A percentile compares a stretch with the other conserved stretches of the same genome.
phyloP scores from a whole-genome alignment of 2,113 vertebrate species.

The Semicossyphus pulcher region DNA sequence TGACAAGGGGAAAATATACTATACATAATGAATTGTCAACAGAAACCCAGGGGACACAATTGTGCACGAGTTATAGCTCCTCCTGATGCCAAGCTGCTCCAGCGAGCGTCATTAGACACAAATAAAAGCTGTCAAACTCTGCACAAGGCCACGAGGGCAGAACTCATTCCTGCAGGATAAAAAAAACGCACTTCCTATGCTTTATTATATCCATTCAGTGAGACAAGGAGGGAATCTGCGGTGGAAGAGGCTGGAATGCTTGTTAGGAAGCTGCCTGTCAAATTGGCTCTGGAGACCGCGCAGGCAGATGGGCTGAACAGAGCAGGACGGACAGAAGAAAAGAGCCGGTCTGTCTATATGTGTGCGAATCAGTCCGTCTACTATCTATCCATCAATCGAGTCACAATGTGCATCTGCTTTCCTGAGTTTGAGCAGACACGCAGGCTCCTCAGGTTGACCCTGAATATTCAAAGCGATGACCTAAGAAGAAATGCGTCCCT shows the following conservation, averaged over 20 bases:
- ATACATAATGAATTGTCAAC: constrained; percentile 51
- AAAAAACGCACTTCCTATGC: constrained; percentile 49
- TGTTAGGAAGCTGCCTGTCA: constrained; percentile 75
- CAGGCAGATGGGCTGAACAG: constrained; percentile 68
- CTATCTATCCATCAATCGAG: constrained; percentile 29
- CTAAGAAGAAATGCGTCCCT: constrained; percentile 50
- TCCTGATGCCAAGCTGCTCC: constrained; percentile 54
- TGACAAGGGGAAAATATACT: constrained; percentile 12
- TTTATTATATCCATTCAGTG: constrained; percentile 61
- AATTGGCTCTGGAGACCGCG: constrained; percentile 58
- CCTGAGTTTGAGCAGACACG: constrained; percentile 28
- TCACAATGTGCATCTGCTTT: constrained; percentile 7
- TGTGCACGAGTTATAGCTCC: constrained; percentile 57
- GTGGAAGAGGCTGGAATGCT: constrained; percentile 60
- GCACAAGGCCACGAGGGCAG: constrained; percentile 56
- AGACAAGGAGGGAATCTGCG: constrained; percentile 60
- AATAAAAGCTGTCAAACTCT: constrained; percentile 74
- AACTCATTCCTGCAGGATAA: constrained; percentile 60
- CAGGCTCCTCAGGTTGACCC: constrained; percentile 40
- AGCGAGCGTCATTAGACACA: constrained; percentile 69
- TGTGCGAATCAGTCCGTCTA: constrained; percentile 36
- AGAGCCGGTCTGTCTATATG: constrained; percentile 43
- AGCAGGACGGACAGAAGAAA: constrained; percentile 47
- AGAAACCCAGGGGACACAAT: constrained; percentile 58
- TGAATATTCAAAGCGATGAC: constrained; percentile 39